Percentiles rank a stretch among this genome's conserved stretches.
phyloP scores from a whole-genome alignment of 2,797 vertebrate genomes.

The Spea hammondii region DNA sequence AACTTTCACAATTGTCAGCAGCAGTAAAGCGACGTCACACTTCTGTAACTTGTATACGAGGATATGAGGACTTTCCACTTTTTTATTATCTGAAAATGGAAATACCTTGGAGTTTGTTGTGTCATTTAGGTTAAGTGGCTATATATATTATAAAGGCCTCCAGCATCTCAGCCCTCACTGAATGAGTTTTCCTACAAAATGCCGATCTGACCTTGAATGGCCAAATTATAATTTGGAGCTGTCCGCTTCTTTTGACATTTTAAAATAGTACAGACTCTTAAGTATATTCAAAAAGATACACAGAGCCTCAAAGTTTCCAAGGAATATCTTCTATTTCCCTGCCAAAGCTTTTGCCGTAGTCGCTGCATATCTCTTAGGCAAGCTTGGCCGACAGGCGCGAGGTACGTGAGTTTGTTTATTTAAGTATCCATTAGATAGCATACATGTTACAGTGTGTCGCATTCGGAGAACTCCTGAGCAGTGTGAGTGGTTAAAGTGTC shows the following conservation, averaged over 20 bases:
- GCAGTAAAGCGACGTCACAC: too few relatives aligned
- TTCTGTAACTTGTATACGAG: too few relatives aligned
- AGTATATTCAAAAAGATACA: not conserved
- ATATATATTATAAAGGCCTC: too few relatives aligned
- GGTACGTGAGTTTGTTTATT: constrained; percentile 1
- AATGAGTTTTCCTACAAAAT: not conserved
- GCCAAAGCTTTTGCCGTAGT: constrained; percentile 8
- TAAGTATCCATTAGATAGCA: too few relatives aligned
- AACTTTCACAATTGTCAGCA: too few relatives aligned
- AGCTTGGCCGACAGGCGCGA: not conserved
- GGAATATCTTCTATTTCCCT: not conserved
- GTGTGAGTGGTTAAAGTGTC: not conserved
- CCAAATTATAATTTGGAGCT: not conserved
- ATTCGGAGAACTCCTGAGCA: not conserved
- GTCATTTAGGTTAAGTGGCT: too few relatives aligned
- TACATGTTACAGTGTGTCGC: not conserved
- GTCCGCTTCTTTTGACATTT: constrained; percentile 1
- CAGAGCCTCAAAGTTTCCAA: not conserved
- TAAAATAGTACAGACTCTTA: not conserved
- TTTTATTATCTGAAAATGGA: too few relatives aligned
- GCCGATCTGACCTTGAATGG: not conserved
- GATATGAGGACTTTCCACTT: too few relatives aligned
- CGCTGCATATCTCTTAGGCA: constrained; percentile 4
- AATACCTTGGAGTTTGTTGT: too few relatives aligned
- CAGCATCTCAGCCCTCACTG: too few relatives aligned